Evolutionary conservation across 2,888 invertebrate genomes (phyloP).

Genomic region (Oscheius sp.): DNA sequence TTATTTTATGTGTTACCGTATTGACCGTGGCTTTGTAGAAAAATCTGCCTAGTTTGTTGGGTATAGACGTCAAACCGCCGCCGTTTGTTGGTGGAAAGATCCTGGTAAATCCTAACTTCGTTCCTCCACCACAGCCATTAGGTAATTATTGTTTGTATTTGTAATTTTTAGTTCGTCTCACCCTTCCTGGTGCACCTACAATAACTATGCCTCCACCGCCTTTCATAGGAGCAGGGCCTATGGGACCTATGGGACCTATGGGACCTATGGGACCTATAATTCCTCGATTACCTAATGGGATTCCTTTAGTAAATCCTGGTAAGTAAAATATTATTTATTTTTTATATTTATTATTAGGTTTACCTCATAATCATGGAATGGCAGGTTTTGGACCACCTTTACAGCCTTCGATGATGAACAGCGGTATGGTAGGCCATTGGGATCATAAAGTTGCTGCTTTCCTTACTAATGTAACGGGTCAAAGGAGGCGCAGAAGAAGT

Average conservation of each 20-base stretch:
- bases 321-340: background rate
- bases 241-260: conserved; percentile 20
- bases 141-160: background rate
- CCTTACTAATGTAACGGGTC: conserved; percentile 9
- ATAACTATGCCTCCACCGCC: conserved; percentile 17
- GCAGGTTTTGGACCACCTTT: conserved; percentile 44
- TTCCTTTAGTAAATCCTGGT: conserved; percentile 27
- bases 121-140: conserved; percentile 7
- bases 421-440: conserved; percentile 31
- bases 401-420: background rate
- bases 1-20: background rate
- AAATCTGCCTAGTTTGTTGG: background rate
- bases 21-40: background rate
- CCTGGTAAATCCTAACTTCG: conserved; percentile 38
- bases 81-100: conserved; percentile 32
- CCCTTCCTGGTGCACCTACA: conserved; percentile 10
- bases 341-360: background rate
- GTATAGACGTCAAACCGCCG: conserved; percentile 20
- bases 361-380: conserved; percentile 43
- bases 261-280: conserved; percentile 33
- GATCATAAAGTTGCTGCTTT: conserved; percentile 43
- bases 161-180: conserved; percentile 26
- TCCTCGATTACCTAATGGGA: conserved; percentile 48
- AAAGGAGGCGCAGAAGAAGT: conserved; percentile 30
- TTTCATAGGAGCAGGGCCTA: background rate